phyloP scores from a whole-genome alignment of 2,888 invertebrate genomes.

The Leptarthrus brevirostris region DNA sequence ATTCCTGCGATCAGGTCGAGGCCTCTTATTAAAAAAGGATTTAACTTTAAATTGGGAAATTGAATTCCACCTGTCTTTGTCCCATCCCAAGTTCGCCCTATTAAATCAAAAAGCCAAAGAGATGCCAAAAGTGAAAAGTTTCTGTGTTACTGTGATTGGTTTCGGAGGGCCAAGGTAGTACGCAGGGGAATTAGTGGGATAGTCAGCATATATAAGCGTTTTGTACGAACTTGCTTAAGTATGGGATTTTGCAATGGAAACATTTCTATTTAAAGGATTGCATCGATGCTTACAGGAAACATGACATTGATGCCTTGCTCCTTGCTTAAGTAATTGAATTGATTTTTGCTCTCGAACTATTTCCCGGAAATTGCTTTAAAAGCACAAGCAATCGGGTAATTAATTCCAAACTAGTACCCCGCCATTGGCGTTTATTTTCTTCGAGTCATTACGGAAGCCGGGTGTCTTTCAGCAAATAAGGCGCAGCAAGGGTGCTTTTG shows the following conservation, averaged over 20 bases:
- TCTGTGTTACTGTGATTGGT: slow-evolving; percentile 5
- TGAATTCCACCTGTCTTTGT: slow-evolving; percentile 47
- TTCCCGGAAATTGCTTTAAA: slow-evolving; percentile 45
- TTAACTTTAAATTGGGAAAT: slow-evolving; percentile 53
- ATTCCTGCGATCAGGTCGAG: slow-evolving; percentile 25
- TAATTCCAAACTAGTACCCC: slow-evolving; percentile 51
- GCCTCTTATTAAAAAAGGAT: slow-evolving; percentile 53
- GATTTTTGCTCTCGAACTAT: slow-evolving; percentile 49
- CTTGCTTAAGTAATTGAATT: slow-evolving; percentile 50
- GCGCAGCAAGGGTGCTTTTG: slow-evolving; percentile 16
- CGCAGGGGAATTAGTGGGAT: neutral
- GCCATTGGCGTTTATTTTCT: slow-evolving; percentile 50
- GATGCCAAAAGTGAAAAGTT: slow-evolving; percentile 41
- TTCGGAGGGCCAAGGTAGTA: no score
- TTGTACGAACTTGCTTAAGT: no score
- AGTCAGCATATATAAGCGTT: no score
- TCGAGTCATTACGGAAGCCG: slow-evolving; percentile 15
- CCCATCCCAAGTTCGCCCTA: neutral
- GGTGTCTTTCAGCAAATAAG: neutral
- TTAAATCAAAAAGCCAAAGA: neutral
- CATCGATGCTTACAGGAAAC: neutral
- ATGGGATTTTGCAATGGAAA: neutral
- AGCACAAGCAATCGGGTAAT: slow-evolving; percentile 51
- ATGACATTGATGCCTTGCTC: neutral
- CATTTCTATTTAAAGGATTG: neutral